These are phyloP conservation scores for Stomatorhinus walkeri DNA, from an alignment of 2,797 vertebrate species.

Conservation along the genomic window DNA sequence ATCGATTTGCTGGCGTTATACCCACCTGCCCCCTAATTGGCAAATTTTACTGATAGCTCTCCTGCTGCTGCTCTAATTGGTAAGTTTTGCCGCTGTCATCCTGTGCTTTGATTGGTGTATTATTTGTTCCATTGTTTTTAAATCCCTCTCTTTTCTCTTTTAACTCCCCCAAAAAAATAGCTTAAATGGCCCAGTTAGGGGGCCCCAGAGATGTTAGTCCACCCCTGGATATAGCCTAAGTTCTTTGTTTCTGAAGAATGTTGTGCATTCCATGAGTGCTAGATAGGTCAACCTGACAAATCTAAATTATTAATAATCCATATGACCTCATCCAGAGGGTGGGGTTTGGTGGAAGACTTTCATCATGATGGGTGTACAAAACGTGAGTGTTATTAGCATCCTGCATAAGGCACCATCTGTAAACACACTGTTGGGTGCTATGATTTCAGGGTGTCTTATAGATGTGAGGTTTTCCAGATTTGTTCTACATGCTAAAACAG, in stretches of 20 bases:
- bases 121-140: background rate
- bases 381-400: background rate
- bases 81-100: background rate
- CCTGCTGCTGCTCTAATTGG: background rate
- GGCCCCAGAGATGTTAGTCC: background rate
- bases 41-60: background rate
- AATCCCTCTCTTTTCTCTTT: background rate
- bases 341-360: background rate
- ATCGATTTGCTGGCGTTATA: background rate
- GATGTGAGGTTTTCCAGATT: background rate
- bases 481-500: background rate
- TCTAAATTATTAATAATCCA: background rate
- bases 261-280: background rate
- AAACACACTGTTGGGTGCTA: background rate
- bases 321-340: background rate
- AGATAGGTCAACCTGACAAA: background rate
- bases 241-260: background rate
- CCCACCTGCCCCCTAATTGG: background rate
- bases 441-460: background rate
- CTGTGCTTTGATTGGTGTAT: background rate
- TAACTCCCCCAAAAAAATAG: background rate
- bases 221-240: background rate
- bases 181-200: background rate
- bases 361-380: background rate
- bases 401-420: background rate